Conservation (phyloP, 2,888 invertebrate genomes). For the Mythimna ferrago region DNA sequence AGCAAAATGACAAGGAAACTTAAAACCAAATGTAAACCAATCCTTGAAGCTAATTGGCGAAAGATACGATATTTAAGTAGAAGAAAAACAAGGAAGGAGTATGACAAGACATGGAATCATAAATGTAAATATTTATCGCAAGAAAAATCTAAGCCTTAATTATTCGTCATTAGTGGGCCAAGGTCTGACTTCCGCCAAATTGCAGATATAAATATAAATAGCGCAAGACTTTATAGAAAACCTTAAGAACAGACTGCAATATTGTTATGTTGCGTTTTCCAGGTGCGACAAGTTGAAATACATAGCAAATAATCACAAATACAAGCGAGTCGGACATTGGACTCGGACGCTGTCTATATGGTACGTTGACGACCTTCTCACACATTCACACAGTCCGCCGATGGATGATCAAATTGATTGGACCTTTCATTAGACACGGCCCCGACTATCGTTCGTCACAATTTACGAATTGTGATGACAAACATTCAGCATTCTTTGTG, state of each 20-base stretch:
- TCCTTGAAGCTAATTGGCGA: neutral
- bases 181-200: conserved; percentile 71
- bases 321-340: conserved; percentile 29
- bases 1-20: conserved; percentile 12
- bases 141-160: conserved; percentile 38
- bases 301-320: conserved; percentile 6
- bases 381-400: conserved; percentile 53
- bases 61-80: conserved; percentile 10
- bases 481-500: conserved; percentile 42
- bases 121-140: conserved; percentile 40
- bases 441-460: conserved; percentile 24
- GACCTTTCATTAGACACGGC: conserved; percentile 65
- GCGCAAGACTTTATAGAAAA: conserved; percentile 36
- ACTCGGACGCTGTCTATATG: conserved; percentile 28
- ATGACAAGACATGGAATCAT: conserved; percentile 15
- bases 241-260: conserved; percentile 12
- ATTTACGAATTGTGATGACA: conserved; percentile 41
- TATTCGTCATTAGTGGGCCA: conserved; percentile 65
- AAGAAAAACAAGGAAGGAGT: conserved; percentile 40
- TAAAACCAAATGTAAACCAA: conserved; percentile 1
- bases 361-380: conserved; percentile 63
- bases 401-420: conserved; percentile 73
- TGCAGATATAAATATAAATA: conserved; percentile 42
- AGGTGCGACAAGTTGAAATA: conserved; percentile 13
- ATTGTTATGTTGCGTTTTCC: conserved; percentile 12